Conservation (phyloP, 2,797 vertebrate genomes). For the Gallinago solitaria region DNA sequence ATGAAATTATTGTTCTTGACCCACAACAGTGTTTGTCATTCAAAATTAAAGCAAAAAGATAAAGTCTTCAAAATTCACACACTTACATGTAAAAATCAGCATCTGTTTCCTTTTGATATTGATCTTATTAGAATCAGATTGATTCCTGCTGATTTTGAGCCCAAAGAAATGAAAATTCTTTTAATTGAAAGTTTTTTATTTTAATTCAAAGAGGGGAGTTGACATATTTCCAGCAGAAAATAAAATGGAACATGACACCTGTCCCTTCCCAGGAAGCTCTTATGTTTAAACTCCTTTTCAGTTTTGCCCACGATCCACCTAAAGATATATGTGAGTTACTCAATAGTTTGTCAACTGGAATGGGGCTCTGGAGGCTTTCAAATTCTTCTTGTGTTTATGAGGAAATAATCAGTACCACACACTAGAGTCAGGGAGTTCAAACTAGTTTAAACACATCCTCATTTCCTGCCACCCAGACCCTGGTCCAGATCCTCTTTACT, state of each 20-base stretch:
- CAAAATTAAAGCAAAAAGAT: background rate
- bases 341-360: background rate
- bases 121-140: background rate
- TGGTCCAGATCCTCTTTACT: background rate
- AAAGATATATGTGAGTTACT: background rate
- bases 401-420: background rate
- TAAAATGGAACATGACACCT: fast-evolving
- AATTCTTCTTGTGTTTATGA: background rate
- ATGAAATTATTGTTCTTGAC: background rate
- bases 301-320: background rate
- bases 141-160: background rate
- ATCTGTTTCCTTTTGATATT: background rate
- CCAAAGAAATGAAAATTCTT: background rate
- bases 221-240: background rate
- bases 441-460: background rate
- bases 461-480: background rate
- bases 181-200: background rate
- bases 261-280: background rate
- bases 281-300: background rate
- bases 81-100: background rate
- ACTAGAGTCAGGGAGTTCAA: background rate
- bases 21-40: background rate
- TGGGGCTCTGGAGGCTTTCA: background rate
- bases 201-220: background rate
- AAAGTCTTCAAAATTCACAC: background rate